Base-by-base conservation (phyloP, 2,888 invertebrate species). In the Pandemis heparana region DNA sequence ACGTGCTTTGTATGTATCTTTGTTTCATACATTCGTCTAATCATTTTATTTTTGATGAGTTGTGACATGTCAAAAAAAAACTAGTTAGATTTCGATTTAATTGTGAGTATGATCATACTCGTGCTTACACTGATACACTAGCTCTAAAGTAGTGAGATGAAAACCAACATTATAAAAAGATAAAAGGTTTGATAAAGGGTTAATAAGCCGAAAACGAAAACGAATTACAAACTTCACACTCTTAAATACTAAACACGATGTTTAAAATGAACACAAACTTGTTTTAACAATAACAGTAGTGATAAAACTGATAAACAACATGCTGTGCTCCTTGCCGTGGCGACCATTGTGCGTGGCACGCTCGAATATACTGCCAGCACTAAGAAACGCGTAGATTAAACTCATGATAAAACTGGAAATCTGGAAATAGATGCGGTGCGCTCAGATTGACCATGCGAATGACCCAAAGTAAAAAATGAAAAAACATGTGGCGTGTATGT, bases 301-400 rank as follows among this genome's bases (percentile, higher is more conserved):
- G 70, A 70, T 66, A 71, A 53, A 56, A 68, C 53, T 16, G 70
- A 70, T 66, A 71, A 53, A 56, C 68, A 23, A 60, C 64, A 18
- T 18, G 56, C 48, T 60, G 63, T 32, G 75, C 76, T 77, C 46
- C 63, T 41, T 43, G 75, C 60, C 60, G 64, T 53, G 64, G 75
- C 84, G 83, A 80, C 83, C 87, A 88, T 88, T 79, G 77, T 80
- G 74, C 72, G 67, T 78, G 78, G 78, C 80, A 77, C 76, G 75
- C 74, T 77, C 64, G 64, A 67, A 75, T 72, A 38, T 63, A 86
- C 84, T 86, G 77, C 76, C 70, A 53, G 63, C 46, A 51, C 61
- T 61, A 62, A 66, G 62, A 67, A 75, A 79, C n/a, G 14, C 23
- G 14, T 2, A 43, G 14, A 14, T 60, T 9, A 23, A 41, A 43